A percentile compares a stretch with the other conserved stretches of the same genome.
Conservation (phyloP, 2,888 invertebrate species). For the Hanleya hanleyi region DNA sequence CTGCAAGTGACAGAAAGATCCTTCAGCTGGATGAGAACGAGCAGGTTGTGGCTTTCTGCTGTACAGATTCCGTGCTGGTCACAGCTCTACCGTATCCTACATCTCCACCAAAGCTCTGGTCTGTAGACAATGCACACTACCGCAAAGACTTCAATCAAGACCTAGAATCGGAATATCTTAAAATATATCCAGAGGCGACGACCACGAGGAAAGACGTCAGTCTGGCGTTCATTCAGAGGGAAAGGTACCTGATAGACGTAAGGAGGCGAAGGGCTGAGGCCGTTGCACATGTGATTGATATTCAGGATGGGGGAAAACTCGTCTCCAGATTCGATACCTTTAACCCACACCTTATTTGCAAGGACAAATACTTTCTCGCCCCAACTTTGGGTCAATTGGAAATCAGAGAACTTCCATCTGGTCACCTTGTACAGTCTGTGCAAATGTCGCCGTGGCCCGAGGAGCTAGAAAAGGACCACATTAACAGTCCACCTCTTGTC, state of each 20-base stretch:
- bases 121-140: neutral
- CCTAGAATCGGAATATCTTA: neutral
- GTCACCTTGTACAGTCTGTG: neutral
- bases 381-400: neutral
- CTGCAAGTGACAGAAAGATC: neutral
- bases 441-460: conserved; percentile 2
- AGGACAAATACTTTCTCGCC: neutral
- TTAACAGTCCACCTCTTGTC: neutral
- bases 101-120: neutral
- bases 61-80: neutral
- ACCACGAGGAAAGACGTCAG: neutral
- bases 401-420: neutral
- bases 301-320: neutral
- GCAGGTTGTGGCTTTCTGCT: neutral
- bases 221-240: neutral
- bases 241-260: neutral
- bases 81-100: neutral
- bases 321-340: neutral
- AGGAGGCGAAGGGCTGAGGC: neutral
- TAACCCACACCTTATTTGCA: neutral
- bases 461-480: neutral
- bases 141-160: neutral
- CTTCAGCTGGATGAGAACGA: neutral
- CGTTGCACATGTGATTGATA: neutral
- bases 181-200: neutral